These are phyloP conservation scores for Rhabdomys pumilio DNA, from an alignment of 2,797 vertebrate genomes.

Conservation along the genomic window DNA sequence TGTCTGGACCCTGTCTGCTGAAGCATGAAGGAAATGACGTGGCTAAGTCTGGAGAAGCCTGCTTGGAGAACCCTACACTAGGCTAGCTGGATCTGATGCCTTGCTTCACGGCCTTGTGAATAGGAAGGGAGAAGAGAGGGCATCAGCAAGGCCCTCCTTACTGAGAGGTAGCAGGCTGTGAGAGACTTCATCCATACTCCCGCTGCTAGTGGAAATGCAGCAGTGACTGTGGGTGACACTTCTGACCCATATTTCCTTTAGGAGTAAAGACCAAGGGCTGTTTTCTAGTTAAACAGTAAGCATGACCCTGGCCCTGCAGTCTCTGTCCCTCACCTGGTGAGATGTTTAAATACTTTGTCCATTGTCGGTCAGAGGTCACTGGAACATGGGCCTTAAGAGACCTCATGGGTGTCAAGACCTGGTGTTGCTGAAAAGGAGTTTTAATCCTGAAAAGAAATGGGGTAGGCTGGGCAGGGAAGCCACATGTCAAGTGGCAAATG, in stretches of 20 bases:
- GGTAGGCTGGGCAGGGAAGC: neutral
- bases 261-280: neutral
- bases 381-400: neutral
- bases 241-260: neutral
- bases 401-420: neutral
- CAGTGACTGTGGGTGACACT: fast-evolving
- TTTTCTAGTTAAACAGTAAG: neutral
- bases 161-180: neutral
- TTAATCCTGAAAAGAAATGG: neutral
- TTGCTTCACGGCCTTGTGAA: neutral
- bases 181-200: neutral
- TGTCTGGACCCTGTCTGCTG: neutral
- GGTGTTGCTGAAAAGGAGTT: neutral
- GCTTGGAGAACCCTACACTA: neutral
- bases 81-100: neutral
- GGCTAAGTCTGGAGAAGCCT: neutral
- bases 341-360: neutral
- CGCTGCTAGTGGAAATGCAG: neutral
- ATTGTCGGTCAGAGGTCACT: neutral
- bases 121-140: neutral
- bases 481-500: neutral
- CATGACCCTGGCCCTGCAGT: neutral
- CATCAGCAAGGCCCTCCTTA: fast-evolving
- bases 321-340: neutral
- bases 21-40: no score